A percentile compares a stretch with the other conserved stretches of the same genome.
phyloP scores from a whole-genome alignment of 2,113 vertebrate genomes.

The Hemibagrus wyckioides region DNA sequence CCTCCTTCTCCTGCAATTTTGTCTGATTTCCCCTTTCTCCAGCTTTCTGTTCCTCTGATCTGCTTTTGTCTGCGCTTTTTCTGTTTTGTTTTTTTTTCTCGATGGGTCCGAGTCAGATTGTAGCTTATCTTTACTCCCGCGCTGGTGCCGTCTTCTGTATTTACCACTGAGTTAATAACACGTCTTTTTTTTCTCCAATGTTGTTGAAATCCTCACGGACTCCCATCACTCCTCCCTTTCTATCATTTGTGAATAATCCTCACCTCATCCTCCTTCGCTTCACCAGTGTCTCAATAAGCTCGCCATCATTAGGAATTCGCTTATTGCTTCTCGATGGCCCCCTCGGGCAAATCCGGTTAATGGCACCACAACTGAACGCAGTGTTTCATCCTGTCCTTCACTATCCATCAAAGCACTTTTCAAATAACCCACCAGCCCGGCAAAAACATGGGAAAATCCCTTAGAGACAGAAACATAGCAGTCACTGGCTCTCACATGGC shows the following conservation, averaged over 20 bases:
- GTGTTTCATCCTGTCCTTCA: constrained; percentile 18
- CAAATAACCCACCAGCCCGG: constrained; percentile 10
- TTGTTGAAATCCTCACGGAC: constrained; percentile 55
- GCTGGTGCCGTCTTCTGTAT: constrained; percentile 56
- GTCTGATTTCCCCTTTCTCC: constrained; percentile 48
- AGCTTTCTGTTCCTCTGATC: constrained; percentile 43
- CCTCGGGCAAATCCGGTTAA: constrained; percentile 50
- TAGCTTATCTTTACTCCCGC: constrained; percentile 40
- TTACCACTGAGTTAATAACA: constrained; percentile 62
- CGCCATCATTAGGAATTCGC: constrained; percentile 53
- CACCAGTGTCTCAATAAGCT: constrained; percentile 53
- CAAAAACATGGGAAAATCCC: background rate
- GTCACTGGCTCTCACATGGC: constrained; percentile 10
- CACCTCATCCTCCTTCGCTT: constrained; percentile 41
- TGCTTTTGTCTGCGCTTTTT: constrained; percentile 47
- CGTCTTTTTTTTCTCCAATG: constrained; percentile 48
- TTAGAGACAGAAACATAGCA: background rate
- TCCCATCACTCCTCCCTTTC: constrained; percentile 39
- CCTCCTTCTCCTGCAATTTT: constrained; percentile 45
- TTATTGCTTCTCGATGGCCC: constrained; percentile 51
- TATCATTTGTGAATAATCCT: constrained; percentile 53
- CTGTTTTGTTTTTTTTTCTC: constrained; percentile 51
- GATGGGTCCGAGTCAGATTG: constrained; percentile 49
- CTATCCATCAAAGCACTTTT: constrained; percentile 41
- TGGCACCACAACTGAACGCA: constrained; percentile 47